These are phyloP conservation scores for Merops nubicus DNA, from an alignment of 2,113 vertebrate genomes.

Conservation along the genomic window DNA sequence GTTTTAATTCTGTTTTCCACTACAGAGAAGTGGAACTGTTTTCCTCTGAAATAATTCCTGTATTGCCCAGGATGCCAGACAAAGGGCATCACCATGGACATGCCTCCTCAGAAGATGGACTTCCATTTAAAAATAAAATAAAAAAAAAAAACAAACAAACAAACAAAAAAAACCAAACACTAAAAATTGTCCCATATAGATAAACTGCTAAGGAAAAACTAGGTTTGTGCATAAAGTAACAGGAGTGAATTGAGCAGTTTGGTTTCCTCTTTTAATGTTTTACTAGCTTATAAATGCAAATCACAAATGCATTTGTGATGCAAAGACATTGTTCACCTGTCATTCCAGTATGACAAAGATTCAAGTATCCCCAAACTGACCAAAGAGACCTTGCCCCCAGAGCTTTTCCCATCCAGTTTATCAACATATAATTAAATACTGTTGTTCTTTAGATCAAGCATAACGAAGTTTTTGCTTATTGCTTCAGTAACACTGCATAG, in stretches of 20 bases:
- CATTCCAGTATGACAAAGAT: not conserved
- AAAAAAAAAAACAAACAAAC: no score
- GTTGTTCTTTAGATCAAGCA: not conserved
- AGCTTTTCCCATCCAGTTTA: not conserved
- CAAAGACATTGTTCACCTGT: not conserved
- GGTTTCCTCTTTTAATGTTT: not conserved
- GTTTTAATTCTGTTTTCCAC: conserved; percentile 33
- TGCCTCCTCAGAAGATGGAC: accelerated
- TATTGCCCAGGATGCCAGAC: not conserved
- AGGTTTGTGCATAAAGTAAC: not conserved
- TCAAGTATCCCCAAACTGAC: not conserved
- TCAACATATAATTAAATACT: not conserved
- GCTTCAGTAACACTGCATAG: accelerated
- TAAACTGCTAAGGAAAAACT: not conserved
- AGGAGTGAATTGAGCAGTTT: not conserved
- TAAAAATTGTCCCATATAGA: not conserved
- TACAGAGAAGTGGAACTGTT: not conserved
- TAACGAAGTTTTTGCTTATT: not conserved
- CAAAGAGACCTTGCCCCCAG: not conserved
- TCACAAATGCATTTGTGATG: not conserved
- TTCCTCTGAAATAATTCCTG: not conserved
- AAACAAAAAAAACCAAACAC: no score
- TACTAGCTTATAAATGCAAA: not conserved
- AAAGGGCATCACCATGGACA: not conserved
- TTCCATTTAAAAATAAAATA: not conserved